Evolutionary conservation across 2,888 invertebrate species (phyloP).

Genomic region (Thelaira solivaga): DNA sequence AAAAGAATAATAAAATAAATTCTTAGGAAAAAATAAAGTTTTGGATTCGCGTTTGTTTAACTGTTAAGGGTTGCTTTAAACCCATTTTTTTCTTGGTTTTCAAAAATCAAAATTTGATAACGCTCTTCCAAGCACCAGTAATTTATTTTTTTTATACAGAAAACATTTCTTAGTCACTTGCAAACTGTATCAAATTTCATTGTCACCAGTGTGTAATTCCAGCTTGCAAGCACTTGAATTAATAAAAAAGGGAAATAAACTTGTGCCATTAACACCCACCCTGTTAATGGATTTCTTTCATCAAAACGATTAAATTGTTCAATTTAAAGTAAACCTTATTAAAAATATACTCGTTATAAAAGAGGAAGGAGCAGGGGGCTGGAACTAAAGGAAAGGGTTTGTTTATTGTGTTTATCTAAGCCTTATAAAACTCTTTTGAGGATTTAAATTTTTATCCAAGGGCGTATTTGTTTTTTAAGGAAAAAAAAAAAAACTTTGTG

Average conservation of each 20-base stretch:
- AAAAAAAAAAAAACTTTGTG: too few relatives aligned
- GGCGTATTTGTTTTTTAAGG: constrained; percentile 36
- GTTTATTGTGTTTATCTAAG: constrained; percentile 50
- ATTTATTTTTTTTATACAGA: too few relatives aligned
- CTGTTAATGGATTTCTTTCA: constrained; percentile 32
- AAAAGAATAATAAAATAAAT: too few relatives aligned
- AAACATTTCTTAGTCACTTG: not conserved
- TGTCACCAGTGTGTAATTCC: constrained; percentile 39
- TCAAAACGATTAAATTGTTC: constrained; percentile 59
- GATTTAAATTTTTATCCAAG: not conserved
- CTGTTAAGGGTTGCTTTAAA: too few relatives aligned
- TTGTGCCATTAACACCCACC: constrained; percentile 36
- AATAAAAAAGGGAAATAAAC: constrained; percentile 10
- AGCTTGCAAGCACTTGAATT: not conserved
- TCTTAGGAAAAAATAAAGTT: too few relatives aligned
- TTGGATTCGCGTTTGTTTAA: too few relatives aligned
- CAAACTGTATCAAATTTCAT: constrained; percentile 34
- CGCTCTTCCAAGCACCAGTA: too few relatives aligned
- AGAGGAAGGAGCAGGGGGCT: too few relatives aligned
- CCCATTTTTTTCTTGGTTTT: too few relatives aligned
- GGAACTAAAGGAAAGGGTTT: too few relatives aligned
- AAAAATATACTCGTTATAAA: constrained; percentile 9
- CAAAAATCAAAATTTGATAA: too few relatives aligned
- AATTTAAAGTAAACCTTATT: constrained; percentile 45
- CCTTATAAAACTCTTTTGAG: constrained; percentile 23